Percentiles rank a stretch among this genome's conserved stretches.
phyloP scores from a whole-genome alignment of 2,113 vertebrate species.

The Herpetotheres cachinnans region DNA sequence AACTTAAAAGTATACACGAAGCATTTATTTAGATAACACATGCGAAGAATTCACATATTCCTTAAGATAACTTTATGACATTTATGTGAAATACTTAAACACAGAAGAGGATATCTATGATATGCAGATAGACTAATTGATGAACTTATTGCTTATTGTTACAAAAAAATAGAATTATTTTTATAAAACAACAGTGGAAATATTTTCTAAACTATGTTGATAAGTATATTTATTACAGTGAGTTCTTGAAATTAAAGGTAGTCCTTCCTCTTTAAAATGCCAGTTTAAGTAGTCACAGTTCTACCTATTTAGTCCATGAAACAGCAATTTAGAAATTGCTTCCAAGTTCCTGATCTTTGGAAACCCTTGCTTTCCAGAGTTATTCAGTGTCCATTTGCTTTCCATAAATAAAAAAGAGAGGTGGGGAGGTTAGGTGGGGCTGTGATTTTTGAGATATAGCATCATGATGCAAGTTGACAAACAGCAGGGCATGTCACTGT shows the following conservation, averaged over 20 bases:
- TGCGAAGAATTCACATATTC: background rate
- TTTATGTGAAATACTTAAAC: background rate
- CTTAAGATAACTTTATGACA: background rate
- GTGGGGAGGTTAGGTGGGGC: background rate
- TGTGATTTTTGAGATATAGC: constrained; percentile 62
- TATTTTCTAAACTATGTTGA: background rate
- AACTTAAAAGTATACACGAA: constrained; percentile 37
- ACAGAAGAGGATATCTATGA: background rate
- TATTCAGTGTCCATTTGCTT: constrained; percentile 49
- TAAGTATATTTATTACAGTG: background rate
- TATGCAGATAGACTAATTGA: background rate
- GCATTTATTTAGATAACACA: constrained; percentile 35
- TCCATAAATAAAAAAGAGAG: constrained; percentile 19
- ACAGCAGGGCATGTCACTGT: constrained; percentile 40
- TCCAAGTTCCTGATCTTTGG: constrained; percentile 36
- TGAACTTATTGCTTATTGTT: background rate
- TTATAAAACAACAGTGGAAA: background rate
- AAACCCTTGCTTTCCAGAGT: constrained; percentile 51
- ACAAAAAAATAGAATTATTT: background rate
- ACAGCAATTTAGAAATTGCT: constrained; percentile 51
- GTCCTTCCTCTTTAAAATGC: background rate
- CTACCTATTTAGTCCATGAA: constrained; percentile 31
- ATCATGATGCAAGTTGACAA: constrained; percentile 64
- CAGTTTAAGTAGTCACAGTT: background rate
- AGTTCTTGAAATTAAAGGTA: background rate